Evolutionary conservation across 2,888 invertebrate species (phyloP).

Genomic region (Plebejus anna): DNA sequence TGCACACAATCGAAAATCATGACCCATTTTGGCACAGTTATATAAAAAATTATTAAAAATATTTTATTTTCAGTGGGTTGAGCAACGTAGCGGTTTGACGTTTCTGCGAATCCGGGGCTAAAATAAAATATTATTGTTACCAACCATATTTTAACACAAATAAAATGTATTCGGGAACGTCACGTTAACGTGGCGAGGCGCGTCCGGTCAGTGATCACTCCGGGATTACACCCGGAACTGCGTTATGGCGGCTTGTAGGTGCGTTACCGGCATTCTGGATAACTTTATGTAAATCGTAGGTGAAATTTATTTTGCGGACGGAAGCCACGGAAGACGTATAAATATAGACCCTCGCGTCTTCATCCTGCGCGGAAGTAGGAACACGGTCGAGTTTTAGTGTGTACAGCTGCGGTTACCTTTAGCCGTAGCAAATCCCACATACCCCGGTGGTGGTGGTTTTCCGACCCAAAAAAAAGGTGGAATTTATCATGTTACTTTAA

Average conservation of each 20-base stretch:
- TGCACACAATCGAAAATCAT: not conserved
- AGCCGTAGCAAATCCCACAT: too few relatives aligned
- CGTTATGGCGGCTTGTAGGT: not conserved
- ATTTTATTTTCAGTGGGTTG: not conserved
- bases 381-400: too few relatives aligned
- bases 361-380: too few relatives aligned
- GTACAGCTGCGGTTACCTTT: too few relatives aligned
- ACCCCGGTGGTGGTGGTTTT: too few relatives aligned
- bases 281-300: not conserved
- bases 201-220: slow-evolving; percentile 1
- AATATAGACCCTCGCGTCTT: too few relatives aligned
- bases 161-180: not conserved
- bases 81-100: not conserved
- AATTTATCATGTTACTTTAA: too few relatives aligned
- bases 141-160: slow-evolving; percentile 8
- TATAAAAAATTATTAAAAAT: not conserved
- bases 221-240: slow-evolving; percentile 2
- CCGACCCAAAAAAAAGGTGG: too few relatives aligned
- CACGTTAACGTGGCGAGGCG: not conserved
- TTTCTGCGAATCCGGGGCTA: not conserved
- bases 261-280: not conserved
- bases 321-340: too few relatives aligned
- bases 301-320: too few relatives aligned
- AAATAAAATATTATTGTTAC: slow-evolving; percentile 6
- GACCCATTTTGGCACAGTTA: not conserved